Conservation (phyloP, 2,888 invertebrate genomes). For the Brassicogethes aeneus region DNA sequence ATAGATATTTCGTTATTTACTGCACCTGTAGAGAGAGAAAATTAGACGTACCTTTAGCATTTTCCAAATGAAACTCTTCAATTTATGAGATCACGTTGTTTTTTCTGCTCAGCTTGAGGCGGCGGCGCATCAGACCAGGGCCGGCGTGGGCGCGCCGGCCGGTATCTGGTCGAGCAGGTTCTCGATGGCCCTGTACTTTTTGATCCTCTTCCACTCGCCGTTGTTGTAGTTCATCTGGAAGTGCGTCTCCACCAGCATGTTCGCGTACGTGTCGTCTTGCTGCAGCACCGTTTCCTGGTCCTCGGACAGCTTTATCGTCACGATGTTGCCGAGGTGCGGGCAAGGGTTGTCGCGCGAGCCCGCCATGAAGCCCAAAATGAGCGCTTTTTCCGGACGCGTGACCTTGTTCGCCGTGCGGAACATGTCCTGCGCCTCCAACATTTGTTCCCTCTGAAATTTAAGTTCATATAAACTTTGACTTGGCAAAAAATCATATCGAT, state of each 20-base stretch:
- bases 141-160: slow-evolving; percentile 31
- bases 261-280: slow-evolving; percentile 69
- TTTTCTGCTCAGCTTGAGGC: too few species aligned
- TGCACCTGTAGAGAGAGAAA: too few species aligned
- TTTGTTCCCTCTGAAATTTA: slow-evolving; percentile 85
- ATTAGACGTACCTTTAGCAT: too few species aligned
- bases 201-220: slow-evolving; percentile 93
- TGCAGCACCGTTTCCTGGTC: slow-evolving; percentile 81
- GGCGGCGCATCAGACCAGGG: slow-evolving; percentile 26
- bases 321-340: slow-evolving; percentile 92
- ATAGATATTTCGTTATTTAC: too few species aligned
- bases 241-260: slow-evolving; percentile 83
- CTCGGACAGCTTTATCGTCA: slow-evolving; percentile 92
- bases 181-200: slow-evolving; percentile 76
- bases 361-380: slow-evolving; percentile 97
- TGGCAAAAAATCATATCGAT: too few species aligned
- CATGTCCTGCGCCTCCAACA: slow-evolving; percentile 96
- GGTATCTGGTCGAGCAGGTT: slow-evolving; percentile 35
- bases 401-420: slow-evolving; percentile 93
- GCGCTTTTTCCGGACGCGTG: slow-evolving; percentile 91
- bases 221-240: slow-evolving; percentile 99
- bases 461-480: too few species aligned
- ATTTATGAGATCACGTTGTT: background rate
- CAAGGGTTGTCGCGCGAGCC: slow-evolving; percentile 97
- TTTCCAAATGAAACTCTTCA: background rate